Base-by-base conservation (phyloP, 2,113 vertebrate genomes). In the Ahaetulla prasina region DNA sequence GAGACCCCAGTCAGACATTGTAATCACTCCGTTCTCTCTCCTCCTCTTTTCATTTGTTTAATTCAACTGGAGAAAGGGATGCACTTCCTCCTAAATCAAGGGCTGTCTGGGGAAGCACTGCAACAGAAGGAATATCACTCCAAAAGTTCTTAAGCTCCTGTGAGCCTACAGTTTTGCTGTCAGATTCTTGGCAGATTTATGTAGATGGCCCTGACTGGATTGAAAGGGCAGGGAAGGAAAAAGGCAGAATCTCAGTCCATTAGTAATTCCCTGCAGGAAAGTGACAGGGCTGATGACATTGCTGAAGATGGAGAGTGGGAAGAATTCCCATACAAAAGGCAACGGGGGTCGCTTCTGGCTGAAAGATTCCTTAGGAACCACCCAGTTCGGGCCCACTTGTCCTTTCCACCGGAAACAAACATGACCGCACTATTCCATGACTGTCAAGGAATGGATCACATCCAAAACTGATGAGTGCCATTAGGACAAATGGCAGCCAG, bases 61-160 rank as follows among this genome's bases (percentile, higher is more conserved):
- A 63, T 92, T 95, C 0, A 1, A 93, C 91, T 27, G 88, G 80
- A 47, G 93, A 93, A 95, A 94, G 94, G n/a, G 85, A 94, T 74
- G 88, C 85, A 92, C 89, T 89, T 88, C 85, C 43, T 95, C 74
- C 91, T 95, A 94, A 96, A 95, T 96, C 95, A 96, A 53, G 89
- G 94, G 25, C 94, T 96, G 57, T 92, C 94, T 93, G 84, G 55
- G 89, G 94, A 94, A 95, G 91, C 92, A 89, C 89, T 84, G 89
- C 50, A 96, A 92, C 95, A 97, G 97, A 96, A 96, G 96, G 96
- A 96, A 95, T 96, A 96, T 96, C 93, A 92, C 93, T 97, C 96
- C 93, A 94, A 89, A 93, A 91, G 95, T 91, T 94, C 94, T 92
- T 55, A 85, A 93, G 94, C 54, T 96, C 88, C 92, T 89, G 60